Evolutionary conservation across 1,140 invertebrate species (phyloP), one percentile per base, ranked within the genome.

Genomic region (Sycophaga agraensis): DNA sequence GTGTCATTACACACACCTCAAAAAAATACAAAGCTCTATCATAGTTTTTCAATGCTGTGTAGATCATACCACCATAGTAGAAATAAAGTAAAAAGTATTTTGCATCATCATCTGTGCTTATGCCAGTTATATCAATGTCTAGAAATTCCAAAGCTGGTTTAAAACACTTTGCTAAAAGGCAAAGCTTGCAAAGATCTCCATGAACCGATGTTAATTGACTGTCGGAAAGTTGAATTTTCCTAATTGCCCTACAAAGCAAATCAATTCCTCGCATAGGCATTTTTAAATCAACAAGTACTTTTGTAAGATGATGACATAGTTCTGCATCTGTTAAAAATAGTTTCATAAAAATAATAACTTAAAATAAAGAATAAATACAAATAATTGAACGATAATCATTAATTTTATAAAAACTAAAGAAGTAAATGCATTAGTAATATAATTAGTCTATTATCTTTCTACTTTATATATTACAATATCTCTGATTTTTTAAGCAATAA

Each of bases 31-130:
- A 81, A 21, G 96, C 93, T 73, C 93, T 84, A 56, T 95, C 91
- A 74, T 91, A 96, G 72, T 97, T 93, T 74, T 97, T 97, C 46
- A 97, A 76, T 17, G 91, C 92, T 53, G 93, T 88, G 72, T 96
- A 97, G 67, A 97, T 96, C 91, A 98, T 96, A 49, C 96, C 96
- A 46, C 95, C 96, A 80, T 98, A 98, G 78, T 98, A 98, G 75
- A 94, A 98, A 77, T 96, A 98, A 0, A 95, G 82, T 37, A 98
- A 82, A 75, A 97, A 97, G 78, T 94, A 90, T 83, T 96, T 95
- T 1, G 92, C 87, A 76, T 97, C 93, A 50, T 88, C 88, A 59
- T 88, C 88, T 81, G 93, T 92, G 70, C 90, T 90, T 63, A 98
- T 96, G 68, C 93, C 91, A 54, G 91, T 94, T 34, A 98, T 89